Base-by-base conservation (phyloP, 2,113 vertebrate genomes). In the Hyperoodon ampullatus region DNA sequence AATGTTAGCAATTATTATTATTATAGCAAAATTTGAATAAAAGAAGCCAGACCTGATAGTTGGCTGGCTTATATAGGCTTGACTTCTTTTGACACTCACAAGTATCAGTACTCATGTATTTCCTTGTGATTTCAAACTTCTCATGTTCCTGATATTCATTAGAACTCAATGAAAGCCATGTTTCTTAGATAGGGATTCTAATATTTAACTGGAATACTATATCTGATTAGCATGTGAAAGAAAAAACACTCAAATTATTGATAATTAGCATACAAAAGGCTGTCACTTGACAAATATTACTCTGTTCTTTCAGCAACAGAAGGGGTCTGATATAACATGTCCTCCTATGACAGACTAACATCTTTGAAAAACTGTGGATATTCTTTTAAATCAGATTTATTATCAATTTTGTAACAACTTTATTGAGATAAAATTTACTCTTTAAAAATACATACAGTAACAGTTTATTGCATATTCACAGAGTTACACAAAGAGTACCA, bases 131-230 rank as follows among this genome's bases (percentile, higher is more conserved):
- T 94, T 35, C 50, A 53, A 90, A 18, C 10, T 55, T 30, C 8
- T 47, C 61, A 6, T 50, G 1, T 83, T 75, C 87, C 65, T 81
- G 11, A 39, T 75, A 66, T 61, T 96, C 6, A 14, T 85, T 90
- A 86, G 88, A 30, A 39, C 3, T 33, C 77, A 89, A 0, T 30
- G 86, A 18, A 68, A 15, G 85, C 55, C 33, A 95, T 19, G 1
- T 80, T 95, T 60, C 35, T 70, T 44, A 60, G 5, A 53, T 60
- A 23, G 18, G 18, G 5, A 83, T 94, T 94, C 47, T n/a, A 94
- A 72, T 65, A 81, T 89, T 95, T 65, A 95, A 96, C 94, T 92
- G 24, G 8, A 55, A 1, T 30, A 1, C 88, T 93, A 35, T 50
- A 66, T n/a, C 42, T 95, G 44, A 90, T 71, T 80, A 71, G 0